Conservation (phyloP, 2,888 invertebrate species). For the Latrodectus elegans region DNA sequence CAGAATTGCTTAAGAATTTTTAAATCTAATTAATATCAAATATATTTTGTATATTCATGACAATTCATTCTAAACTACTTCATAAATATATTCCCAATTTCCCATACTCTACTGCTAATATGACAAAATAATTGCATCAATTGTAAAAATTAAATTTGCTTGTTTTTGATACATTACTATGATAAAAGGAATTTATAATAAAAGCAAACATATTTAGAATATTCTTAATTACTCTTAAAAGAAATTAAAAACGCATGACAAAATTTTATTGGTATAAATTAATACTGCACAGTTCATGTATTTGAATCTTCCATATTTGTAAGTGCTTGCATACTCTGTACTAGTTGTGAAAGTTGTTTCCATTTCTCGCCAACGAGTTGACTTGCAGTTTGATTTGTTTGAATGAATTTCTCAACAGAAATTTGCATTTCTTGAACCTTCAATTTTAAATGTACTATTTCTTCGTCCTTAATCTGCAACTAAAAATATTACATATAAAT, state of each 20-base stretch:
- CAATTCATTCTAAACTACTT: no score
- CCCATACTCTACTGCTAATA: no score
- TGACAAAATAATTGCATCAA: no score
- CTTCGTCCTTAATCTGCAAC: slow-evolving; percentile 42
- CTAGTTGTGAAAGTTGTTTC: slow-evolving; percentile 58
- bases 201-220: neutral
- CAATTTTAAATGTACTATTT: slow-evolving; percentile 51
- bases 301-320: slow-evolving; percentile 28
- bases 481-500: neutral
- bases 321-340: slow-evolving; percentile 60
- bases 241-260: neutral
- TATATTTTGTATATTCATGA: no score
- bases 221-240: neutral
- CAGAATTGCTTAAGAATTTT: no score
- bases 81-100: no score
- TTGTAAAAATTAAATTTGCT: no score
- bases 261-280: neutral
- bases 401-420: slow-evolving; percentile 65
- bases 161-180: no score
- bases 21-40: no score
- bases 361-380: slow-evolving; percentile 50
- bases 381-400: slow-evolving; percentile 48
- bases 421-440: slow-evolving; percentile 67
- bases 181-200: no score
- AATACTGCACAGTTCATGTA: neutral